Base-by-base conservation (phyloP, 2,888 invertebrate genomes). In the Caenorhabditis angaria region DNA sequence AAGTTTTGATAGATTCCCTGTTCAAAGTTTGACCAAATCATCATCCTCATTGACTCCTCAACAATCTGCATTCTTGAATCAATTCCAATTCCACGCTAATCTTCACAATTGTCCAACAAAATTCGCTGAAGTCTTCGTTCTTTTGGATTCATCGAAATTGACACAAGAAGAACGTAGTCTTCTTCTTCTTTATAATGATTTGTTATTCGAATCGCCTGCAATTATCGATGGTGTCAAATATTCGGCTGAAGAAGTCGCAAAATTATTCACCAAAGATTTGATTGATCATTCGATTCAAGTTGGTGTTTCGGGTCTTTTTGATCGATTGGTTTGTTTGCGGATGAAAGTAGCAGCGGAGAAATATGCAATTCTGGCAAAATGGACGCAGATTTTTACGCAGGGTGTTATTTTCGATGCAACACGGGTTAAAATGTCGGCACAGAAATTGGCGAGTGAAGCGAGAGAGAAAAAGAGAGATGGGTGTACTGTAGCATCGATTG, bases 371-470 rank as follows among this genome's bases (percentile, higher is more conserved):
- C 93, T 93, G 0, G 91, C 95, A 14, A 90, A 91, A 61, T 94
- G 93, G 91, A 88, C 94, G 61, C 90, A 91, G 77, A 93, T 94
- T 82, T 89, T 95, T 29, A 86, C 95, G 32, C 93, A 71, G 50
- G 73, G 73, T 27, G 57, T 73, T 14, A 63, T 65, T 18, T 73
- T 73, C 63, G 73, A 69, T 27, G 60, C 73, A 3, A 61, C 65
- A 0, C 29, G 79, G 47, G 63, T 79, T 27, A 77, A 79, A 18
- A 71, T 94, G 28, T 92, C 93, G 77, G 92, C 93, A 0, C 92
- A 92, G 73, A 93, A 94, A 88, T 91, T 94, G 89, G 91, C 92
- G 57, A 94, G 93, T 81, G 93, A 93, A 74, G 92, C 94, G 0
- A 91, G 93, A 0, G 92, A 92, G 88, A 91, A 91, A 62, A 93